Conservation (phyloP, 1,140 invertebrate species). For the Heliothis subflexa region DNA sequence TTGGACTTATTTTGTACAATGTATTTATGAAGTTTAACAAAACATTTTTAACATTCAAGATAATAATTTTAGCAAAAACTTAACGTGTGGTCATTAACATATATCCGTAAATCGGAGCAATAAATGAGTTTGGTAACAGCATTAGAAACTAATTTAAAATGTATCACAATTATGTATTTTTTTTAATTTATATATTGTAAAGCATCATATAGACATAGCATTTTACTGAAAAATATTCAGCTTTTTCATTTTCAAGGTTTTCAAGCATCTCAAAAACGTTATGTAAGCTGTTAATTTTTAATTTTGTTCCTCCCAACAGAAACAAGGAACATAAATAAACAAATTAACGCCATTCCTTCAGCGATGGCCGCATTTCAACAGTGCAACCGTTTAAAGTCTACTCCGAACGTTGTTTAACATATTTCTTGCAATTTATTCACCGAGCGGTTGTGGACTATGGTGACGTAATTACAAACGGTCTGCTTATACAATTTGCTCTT, state of each 20-base stretch:
- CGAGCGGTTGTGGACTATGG: slow-evolving; percentile 2
- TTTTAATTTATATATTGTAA: no score
- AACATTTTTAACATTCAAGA: no score
- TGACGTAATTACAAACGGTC: slow-evolving; percentile 1
- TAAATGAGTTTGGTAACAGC: no score
- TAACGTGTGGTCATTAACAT: background rate
- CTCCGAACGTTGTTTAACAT: background rate
- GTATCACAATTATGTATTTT: no score
- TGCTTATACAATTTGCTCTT: background rate
- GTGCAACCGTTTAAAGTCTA: slow-evolving; percentile 12
- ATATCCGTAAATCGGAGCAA: no score
- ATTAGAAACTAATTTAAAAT: no score
- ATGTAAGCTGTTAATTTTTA: background rate
- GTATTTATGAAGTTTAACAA: background rate
- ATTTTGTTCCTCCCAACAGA: background rate
- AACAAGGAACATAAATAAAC: slow-evolving; percentile 3
- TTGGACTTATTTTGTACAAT: background rate
- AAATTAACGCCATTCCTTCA: slow-evolving; percentile 6
- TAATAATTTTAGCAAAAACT: no score
- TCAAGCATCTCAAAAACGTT: no score
- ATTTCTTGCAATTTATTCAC: slow-evolving; percentile 21
- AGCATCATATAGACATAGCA: no score
- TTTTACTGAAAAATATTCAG: no score
- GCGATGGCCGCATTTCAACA: background rate
- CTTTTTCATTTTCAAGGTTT: no score